phyloP scores from a whole-genome alignment of 1,140 invertebrate species.

The Latrodectus geometricus region DNA sequence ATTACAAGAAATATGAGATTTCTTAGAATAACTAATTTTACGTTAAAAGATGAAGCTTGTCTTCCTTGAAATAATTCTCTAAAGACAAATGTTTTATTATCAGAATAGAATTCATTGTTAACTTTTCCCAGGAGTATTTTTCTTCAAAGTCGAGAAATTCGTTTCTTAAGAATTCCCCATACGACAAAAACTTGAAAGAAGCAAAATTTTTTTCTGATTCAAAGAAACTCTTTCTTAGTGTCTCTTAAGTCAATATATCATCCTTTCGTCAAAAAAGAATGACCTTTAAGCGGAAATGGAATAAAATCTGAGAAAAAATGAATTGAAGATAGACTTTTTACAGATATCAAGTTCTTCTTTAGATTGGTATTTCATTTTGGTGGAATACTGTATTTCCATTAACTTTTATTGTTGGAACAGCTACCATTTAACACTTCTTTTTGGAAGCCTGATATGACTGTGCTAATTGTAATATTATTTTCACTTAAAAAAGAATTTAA shows the following conservation, averaged over 20 bases:
- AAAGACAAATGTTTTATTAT: too few species aligned
- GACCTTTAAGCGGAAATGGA: background rate
- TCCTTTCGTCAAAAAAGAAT: background rate
- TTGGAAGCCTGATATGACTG: too few species aligned
- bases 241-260: slow-evolving; percentile 2
- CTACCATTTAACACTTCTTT: too few species aligned
- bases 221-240: background rate
- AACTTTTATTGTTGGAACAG: too few species aligned
- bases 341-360: background rate
- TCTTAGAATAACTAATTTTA: too few species aligned
- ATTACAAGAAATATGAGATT: too few species aligned
- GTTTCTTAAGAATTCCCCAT: background rate
- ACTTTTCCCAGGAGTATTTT: background rate
- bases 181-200: background rate
- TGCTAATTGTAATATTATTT: too few species aligned
- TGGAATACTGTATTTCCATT: too few species aligned
- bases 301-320: background rate
- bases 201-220: background rate
- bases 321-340: background rate
- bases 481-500: too few species aligned
- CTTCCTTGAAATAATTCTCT: too few species aligned
- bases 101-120: background rate
- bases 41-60: too few species aligned
- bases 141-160: background rate
- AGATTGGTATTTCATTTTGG: background rate